These are phyloP conservation scores for Trinectes maculatus DNA, from an alignment of 2,113 vertebrate species.

Conservation along the genomic window DNA sequence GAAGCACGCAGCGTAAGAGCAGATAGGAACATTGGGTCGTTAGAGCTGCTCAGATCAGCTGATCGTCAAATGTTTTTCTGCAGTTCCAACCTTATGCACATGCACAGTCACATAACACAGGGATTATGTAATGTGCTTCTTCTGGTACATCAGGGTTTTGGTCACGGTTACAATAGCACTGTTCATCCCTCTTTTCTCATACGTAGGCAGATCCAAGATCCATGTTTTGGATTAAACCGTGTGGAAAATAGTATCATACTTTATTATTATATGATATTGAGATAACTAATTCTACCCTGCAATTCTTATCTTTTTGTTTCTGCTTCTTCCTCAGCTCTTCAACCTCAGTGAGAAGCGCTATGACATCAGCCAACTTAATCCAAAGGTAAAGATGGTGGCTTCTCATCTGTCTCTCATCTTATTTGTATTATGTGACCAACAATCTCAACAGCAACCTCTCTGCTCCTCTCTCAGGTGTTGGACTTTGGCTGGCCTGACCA, in stretches of 20 bases:
- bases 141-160: background rate
- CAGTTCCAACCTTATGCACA: background rate
- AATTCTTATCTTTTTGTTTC: background rate
- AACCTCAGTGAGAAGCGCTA: slow-evolving; percentile 94
- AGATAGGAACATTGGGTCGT: background rate
- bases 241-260: background rate
- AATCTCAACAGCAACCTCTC: background rate
- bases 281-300: too few species aligned
- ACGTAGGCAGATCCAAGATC: too few species aligned
- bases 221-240: background rate
- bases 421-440: background rate
- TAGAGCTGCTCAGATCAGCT: background rate
- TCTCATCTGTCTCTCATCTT: background rate
- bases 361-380: slow-evolving; percentile 90
- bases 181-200: background rate
- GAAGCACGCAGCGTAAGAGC: background rate
- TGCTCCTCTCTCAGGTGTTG: slow-evolving; percentile 84
- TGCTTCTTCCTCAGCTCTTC: slow-evolving; percentile 85
- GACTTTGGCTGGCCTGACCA: slow-evolving; percentile 98
- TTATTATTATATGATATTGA: background rate
- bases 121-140: background rate
- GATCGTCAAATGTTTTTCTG: slow-evolving; percentile 24
- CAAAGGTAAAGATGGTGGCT: slow-evolving; percentile 85
- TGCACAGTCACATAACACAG: background rate
- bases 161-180: background rate